These are phyloP conservation scores for Netelia melanura DNA, from an alignment of 2,888 invertebrate genomes.

Conservation along the genomic window DNA sequence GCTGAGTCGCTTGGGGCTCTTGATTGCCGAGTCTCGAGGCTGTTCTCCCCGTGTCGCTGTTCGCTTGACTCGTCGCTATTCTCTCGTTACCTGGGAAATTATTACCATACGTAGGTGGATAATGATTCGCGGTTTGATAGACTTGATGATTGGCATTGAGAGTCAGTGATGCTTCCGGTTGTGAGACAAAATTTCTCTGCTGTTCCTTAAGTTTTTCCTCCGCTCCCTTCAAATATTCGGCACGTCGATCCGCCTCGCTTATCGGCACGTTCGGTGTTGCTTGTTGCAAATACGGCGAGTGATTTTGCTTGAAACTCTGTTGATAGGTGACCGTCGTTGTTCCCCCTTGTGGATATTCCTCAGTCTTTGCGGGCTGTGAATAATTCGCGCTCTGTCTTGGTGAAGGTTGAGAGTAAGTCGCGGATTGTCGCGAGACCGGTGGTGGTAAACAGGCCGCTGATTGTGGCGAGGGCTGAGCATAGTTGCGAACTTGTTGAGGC, in stretches of 20 bases:
- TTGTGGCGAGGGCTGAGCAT: conserved; percentile 69
- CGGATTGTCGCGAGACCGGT: conserved; percentile 67
- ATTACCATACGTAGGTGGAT: conserved; percentile 77
- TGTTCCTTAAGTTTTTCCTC: conserved; percentile 75
- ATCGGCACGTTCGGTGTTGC: conserved; percentile 68
- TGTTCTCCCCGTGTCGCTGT: conserved; percentile 74
- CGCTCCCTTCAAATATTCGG: conserved; percentile 75
- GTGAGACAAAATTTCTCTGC: conserved; percentile 71
- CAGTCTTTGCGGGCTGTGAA: conserved; percentile 59
- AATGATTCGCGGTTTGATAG: conserved; percentile 78
- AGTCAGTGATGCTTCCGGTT: conserved; percentile 74
- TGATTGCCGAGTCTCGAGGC: conserved; percentile 72
- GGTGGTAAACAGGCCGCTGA: conserved; percentile 68
- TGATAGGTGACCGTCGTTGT: conserved; percentile 72
- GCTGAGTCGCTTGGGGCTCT: conserved; percentile 68
- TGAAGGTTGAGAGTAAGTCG: conserved; percentile 74
- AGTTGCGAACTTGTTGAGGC: conserved; percentile 69
- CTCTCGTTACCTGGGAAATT: conserved; percentile 74
- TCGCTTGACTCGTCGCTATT: conserved; percentile 56
- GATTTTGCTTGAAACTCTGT: conserved; percentile 76
- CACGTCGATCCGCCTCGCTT: conserved; percentile 75
- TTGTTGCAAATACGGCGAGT: conserved; percentile 72
- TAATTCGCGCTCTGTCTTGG: conserved; percentile 73
- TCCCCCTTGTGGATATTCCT: conserved; percentile 60
- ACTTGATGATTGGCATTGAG: conserved; percentile 78